A percentile compares a stretch with the other conserved stretches of the same genome.
These are phyloP conservation scores for Ferrisia virgata DNA, from an alignment of 2,888 invertebrate genomes.

Conservation along the genomic window DNA sequence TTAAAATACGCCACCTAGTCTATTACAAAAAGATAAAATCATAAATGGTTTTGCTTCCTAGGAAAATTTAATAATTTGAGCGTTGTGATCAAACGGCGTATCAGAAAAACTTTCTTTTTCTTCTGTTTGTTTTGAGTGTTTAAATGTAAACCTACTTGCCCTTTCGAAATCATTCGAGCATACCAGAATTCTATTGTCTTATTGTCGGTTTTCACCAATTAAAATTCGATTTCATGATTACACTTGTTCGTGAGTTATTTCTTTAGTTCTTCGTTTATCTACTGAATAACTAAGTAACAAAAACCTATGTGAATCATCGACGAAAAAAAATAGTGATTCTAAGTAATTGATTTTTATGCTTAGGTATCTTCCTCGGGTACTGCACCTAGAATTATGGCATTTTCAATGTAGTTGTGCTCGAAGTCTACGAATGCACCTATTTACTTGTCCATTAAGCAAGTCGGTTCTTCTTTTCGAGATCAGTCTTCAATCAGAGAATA, in stretches of 20 bases:
- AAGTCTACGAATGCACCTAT: no score
- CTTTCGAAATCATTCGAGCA: constrained; percentile 40
- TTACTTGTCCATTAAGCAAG: no score
- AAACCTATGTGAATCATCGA: background rate
- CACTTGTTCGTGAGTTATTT: constrained; percentile 21
- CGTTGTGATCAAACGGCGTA: constrained; percentile 33
- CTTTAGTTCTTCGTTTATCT: background rate
- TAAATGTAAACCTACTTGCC: background rate
- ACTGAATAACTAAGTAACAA: background rate
- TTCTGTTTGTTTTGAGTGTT: constrained; percentile 36
- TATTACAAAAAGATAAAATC: constrained; percentile 32
- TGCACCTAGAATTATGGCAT: no score
- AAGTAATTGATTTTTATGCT: background rate
- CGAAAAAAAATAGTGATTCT: background rate
- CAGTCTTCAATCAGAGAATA: no score
- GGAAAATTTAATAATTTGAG: constrained; percentile 26
- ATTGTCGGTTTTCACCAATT: constrained; percentile 29
- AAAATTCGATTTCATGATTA: constrained; percentile 27
- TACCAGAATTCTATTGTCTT: constrained; percentile 32
- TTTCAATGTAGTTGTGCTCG: no score
- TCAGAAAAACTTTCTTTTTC: constrained; percentile 38
- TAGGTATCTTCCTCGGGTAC: no score
- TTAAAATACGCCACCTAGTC: constrained; percentile 15
- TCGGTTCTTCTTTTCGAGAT: no score
- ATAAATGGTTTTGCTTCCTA: constrained; percentile 22